These are phyloP conservation scores for Cactoblastis cactorum DNA, from an alignment of 2,888 invertebrate species.

Conservation along the genomic window DNA sequence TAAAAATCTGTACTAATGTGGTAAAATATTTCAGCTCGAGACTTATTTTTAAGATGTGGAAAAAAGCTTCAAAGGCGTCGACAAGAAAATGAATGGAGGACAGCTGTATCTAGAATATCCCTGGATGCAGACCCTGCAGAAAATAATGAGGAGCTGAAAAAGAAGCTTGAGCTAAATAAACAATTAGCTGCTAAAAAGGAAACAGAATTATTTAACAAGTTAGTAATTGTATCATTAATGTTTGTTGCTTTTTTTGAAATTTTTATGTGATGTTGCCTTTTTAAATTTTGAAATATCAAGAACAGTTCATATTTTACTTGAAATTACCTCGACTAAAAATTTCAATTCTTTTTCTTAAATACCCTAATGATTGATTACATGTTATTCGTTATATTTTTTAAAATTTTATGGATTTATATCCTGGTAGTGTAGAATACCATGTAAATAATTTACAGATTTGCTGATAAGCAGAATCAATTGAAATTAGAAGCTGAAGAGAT, in stretches of 20 bases:
- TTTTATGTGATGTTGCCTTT: not conserved
- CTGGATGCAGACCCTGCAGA: conserved; percentile 80
- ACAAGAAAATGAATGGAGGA: conserved; percentile 81
- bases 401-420: no score
- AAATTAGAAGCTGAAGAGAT: conserved; percentile 64
- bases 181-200: conserved; percentile 69
- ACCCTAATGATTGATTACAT: no score
- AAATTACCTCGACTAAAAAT: no score
- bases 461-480: conserved; percentile 60
- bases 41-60: conserved; percentile 83
- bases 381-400: no score
- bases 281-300: no score
- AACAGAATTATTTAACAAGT: conserved; percentile 78
- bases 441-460: conserved; percentile 47
- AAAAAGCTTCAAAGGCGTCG: conserved; percentile 81
- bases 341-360: not conserved
- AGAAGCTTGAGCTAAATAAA: conserved; percentile 79
- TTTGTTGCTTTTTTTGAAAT: not conserved
- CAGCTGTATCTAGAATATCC: conserved; percentile 75
- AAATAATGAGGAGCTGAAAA: conserved; percentile 68
- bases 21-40: conserved; percentile 68
- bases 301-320: not conserved
- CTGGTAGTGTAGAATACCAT: no score
- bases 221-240: conserved; percentile 28
- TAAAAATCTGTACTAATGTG: not conserved